Evolutionary conservation across 2,888 invertebrate genomes (phyloP).

Genomic region (Erebia ligea): DNA sequence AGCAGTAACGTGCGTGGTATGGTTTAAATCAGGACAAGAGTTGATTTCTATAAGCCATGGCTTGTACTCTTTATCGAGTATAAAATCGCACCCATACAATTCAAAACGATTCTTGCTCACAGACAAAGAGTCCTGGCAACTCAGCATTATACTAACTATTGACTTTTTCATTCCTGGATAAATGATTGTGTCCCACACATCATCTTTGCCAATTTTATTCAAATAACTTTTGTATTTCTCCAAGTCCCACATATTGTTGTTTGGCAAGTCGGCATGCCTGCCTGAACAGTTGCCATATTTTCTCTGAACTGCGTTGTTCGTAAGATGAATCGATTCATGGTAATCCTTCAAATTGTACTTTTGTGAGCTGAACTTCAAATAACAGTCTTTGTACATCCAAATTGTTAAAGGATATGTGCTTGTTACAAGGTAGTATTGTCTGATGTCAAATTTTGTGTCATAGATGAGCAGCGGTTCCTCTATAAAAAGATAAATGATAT

Average conservation of each 20-base stretch:
- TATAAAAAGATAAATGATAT: constrained; percentile 52
- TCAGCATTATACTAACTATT: constrained; percentile 90
- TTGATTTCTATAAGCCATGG: constrained; percentile 98
- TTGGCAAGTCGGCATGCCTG: constrained; percentile 86
- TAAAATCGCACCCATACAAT: constrained; percentile 96
- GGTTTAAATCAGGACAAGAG: constrained; percentile 91
- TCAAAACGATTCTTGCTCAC: constrained; percentile 91
- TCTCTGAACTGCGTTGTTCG: constrained; percentile 93
- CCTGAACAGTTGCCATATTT: constrained; percentile 84
- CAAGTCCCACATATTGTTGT: constrained; percentile 93
- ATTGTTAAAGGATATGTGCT: constrained; percentile 90
- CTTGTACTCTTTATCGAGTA: constrained; percentile 91
- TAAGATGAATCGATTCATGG: constrained; percentile 93
- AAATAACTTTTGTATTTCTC: constrained; percentile 87
- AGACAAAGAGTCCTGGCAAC: constrained; percentile 89
- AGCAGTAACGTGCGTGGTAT: constrained; percentile 92
- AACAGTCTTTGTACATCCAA: constrained; percentile 94
- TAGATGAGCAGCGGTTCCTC: constrained; percentile 92
- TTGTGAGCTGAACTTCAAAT: constrained; percentile 93
- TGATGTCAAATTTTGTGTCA: constrained; percentile 95
- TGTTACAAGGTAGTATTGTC: constrained; percentile 94
- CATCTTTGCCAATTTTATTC: constrained; percentile 79
- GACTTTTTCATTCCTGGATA: constrained; percentile 94
- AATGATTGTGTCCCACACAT: constrained; percentile 88
- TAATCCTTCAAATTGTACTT: constrained; percentile 90